Evolutionary conservation across 2,888 invertebrate genomes (phyloP).

Genomic region (Mystacides longicornis): DNA sequence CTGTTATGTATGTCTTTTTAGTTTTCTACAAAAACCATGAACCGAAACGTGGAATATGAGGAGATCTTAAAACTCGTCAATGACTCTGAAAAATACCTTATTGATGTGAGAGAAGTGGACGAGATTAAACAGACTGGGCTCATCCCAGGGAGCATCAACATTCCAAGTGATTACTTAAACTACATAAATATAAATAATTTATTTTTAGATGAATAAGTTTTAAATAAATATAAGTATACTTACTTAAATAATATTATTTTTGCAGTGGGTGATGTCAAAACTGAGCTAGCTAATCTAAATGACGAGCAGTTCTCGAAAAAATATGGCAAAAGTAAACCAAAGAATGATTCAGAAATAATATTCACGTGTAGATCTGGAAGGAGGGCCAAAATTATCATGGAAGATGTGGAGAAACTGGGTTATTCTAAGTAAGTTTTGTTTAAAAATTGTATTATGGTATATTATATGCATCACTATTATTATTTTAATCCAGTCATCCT

Average conservation of each 20-base stretch:
- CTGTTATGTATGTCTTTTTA: too few relatives aligned
- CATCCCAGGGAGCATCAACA: constrained; percentile 48
- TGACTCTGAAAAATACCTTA: constrained; percentile 35
- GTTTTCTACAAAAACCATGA: too few relatives aligned
- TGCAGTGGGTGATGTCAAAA: constrained; percentile 32
- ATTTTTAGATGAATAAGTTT: too few relatives aligned
- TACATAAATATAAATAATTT: background rate
- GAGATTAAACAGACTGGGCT: constrained; percentile 47
- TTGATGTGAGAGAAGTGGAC: constrained; percentile 50
- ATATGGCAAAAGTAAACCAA: constrained; percentile 38
- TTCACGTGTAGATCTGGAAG: constrained; percentile 44
- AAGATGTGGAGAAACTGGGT: constrained; percentile 42
- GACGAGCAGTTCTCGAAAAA: constrained; percentile 38
- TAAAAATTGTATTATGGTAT: background rate
- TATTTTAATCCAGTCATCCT: too few relatives aligned
- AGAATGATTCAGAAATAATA: constrained; percentile 38
- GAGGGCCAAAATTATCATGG: constrained; percentile 38
- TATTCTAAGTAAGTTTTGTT: constrained; percentile 36
- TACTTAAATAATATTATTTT: constrained; percentile 9
- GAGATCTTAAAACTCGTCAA: constrained; percentile 30
- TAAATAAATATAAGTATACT: background rate
- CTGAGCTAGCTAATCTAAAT: constrained; percentile 36
- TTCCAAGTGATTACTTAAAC: constrained; percentile 37
- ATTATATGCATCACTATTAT: background rate
- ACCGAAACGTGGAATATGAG: constrained; percentile 12